Percentiles rank a stretch among this genome's conserved stretches.
Conservation (phyloP, 2,113 vertebrate genomes). For the Crotalus viridis region DNA sequence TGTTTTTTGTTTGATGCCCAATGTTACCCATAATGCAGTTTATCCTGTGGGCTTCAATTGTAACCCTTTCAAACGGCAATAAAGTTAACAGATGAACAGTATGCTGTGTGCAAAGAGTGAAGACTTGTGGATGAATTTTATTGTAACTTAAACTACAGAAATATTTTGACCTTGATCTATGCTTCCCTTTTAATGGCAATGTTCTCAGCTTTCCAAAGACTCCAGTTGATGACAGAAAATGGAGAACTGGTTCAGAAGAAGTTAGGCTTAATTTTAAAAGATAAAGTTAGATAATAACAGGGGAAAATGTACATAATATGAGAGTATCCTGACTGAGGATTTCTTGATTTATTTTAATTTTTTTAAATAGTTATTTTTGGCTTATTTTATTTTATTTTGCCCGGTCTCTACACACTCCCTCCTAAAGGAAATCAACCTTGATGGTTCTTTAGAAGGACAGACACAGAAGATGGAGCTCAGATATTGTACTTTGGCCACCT, state of each 20-base stretch:
- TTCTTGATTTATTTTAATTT: background rate
- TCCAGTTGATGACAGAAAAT: background rate
- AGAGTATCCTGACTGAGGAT: background rate
- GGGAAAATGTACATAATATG: background rate
- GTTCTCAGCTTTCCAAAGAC: background rate
- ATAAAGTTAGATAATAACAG: background rate
- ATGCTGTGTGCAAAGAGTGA: background rate
- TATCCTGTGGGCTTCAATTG: background rate
- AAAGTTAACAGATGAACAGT: background rate
- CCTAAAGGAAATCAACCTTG: background rate
- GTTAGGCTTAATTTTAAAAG: background rate
- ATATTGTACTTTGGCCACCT: background rate
- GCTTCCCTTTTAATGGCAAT: background rate
- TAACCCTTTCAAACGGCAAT: background rate
- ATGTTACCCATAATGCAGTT: background rate
- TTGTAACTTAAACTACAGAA: background rate
- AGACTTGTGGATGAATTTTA: background rate
- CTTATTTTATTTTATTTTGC: background rate
- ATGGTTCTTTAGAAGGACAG: background rate
- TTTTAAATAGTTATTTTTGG: background rate
- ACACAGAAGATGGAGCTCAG: background rate
- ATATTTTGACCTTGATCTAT: background rate
- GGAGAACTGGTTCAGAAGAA: background rate
- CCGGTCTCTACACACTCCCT: background rate
- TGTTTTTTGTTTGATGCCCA: background rate